Evolutionary conservation across 2,797 vertebrate species (phyloP), one percentile per base, ranked within the genome.

Genomic region (Chloroceryle amazona): DNA sequence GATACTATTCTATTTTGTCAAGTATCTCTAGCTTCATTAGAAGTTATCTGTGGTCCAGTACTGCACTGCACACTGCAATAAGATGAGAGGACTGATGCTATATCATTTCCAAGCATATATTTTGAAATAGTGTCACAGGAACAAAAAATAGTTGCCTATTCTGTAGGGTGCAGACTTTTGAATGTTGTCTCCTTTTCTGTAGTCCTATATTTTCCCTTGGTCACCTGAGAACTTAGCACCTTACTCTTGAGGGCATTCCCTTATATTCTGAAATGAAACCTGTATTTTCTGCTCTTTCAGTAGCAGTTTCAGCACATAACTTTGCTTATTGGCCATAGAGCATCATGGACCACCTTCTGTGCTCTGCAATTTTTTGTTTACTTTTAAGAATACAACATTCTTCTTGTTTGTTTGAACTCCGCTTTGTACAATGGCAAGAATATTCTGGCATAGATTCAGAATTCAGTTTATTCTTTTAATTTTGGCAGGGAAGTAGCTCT

Each of bases 261-360:
- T 61, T 79, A 6, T 91, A 11, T 60, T 94, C 47, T 78, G n/a
- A 78, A 90, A 67, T 78, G 3, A 88, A 88, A 73, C 18, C 18
- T 82, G 20, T 60, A 39, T 81, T 93, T 89, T 87, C 35, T 74
- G 42, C 60, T 81, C 16, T 82, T 93, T 54, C n/a, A 62, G 39
- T 76, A 81, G 31, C 17, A 12, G 73, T 88, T 90, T 86, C n/a
- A 73, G 23, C 42, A 51, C 6, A 11, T 82, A 39, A 54, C 6
- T 23, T 89, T 10, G 72, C 46, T 87, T 85, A 54, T 19, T 95
- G 5, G 15, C 49, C 15, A 3, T 15, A 74, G 57, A 71, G 35
- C 47, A 52, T 83, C 22, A 23, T 29, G 12, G 15, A 58, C 29
- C 0, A 1, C 55, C 33, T 79, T 23, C 76, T 70, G 44, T 61